phyloP scores from a whole-genome alignment of 2,113 vertebrate species.

The Clarias gariepinus region DNA sequence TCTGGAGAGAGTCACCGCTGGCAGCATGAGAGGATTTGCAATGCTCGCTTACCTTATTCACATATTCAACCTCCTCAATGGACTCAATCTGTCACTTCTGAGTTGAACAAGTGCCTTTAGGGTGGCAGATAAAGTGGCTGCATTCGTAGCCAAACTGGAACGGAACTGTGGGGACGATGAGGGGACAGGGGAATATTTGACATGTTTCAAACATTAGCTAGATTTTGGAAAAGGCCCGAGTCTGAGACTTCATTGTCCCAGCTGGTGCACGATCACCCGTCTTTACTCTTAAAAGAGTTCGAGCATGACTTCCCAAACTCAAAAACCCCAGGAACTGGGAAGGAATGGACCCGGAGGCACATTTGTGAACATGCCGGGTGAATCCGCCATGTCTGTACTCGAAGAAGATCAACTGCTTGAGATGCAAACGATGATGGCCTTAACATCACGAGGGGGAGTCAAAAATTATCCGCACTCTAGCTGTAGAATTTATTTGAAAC shows the following conservation, averaged over 20 bases:
- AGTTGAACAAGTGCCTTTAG: slow-evolving; percentile 38
- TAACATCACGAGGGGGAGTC: no score
- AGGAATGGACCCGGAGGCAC: slow-evolving; percentile 8
- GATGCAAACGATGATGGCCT: slow-evolving; percentile 12
- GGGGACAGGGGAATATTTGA: slow-evolving; percentile 44
- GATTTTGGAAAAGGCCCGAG: slow-evolving; percentile 25
- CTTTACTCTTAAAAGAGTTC: not conserved
- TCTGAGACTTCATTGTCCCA: not conserved
- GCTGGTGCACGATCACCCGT: slow-evolving; percentile 11
- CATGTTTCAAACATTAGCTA: slow-evolving; percentile 45
- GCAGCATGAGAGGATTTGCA: slow-evolving; percentile 15
- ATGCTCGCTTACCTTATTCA: slow-evolving; percentile 28
- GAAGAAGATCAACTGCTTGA: slow-evolving; percentile 42
- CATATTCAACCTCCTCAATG: slow-evolving; percentile 37
- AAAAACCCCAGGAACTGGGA: not conserved
- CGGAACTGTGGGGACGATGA: slow-evolving; percentile 33
- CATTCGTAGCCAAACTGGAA: not conserved
- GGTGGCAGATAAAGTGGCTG: no score
- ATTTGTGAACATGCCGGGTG: not conserved
- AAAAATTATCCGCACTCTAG: no score
- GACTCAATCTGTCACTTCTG: slow-evolving; percentile 44
- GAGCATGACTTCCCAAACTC: not conserved
- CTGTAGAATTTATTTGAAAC: no score
- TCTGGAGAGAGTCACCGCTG: slow-evolving; percentile 8
- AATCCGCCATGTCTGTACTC: not conserved